phyloP scores from a whole-genome alignment of 2,113 vertebrate species.

The Ploceus nigricollis region DNA sequence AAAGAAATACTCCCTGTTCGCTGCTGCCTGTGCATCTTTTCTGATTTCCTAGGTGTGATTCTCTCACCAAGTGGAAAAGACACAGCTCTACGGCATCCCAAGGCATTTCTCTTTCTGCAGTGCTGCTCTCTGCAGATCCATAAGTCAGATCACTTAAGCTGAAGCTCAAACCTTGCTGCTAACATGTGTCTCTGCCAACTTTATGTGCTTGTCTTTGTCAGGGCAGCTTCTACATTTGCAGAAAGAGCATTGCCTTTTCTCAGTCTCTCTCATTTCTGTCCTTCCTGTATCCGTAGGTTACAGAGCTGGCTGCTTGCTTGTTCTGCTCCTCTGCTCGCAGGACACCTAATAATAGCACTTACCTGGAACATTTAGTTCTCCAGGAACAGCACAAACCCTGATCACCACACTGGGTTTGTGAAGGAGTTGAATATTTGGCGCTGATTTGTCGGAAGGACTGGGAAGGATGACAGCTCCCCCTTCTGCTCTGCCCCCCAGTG shows the following conservation, averaged over 20 bases:
- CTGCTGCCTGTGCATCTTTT: background rate
- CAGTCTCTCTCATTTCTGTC: background rate
- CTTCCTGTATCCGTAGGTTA: background rate
- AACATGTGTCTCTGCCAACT: background rate
- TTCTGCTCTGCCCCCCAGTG: background rate
- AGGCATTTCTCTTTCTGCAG: background rate
- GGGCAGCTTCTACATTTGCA: background rate
- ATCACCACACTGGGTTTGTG: background rate
- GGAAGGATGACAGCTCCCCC: constrained; percentile 34
- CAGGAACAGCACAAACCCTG: background rate
- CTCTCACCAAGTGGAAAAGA: background rate
- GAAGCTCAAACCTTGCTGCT: background rate
- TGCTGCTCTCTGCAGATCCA: background rate
- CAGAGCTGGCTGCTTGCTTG: constrained; percentile 36
- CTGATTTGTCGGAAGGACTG: background rate
- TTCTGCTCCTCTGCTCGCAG: constrained; percentile 17
- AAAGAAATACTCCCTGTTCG: background rate
- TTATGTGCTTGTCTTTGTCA: background rate
- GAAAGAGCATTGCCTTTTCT: background rate
- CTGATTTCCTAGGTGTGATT: background rate
- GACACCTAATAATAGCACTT: constrained; percentile 59
- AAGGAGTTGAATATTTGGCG: background rate
- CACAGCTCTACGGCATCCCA: background rate
- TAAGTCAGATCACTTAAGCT: background rate
- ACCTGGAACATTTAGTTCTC: constrained; percentile 62